Percentiles rank a stretch among this genome's conserved stretches.
Conservation (phyloP, 1,140 invertebrate species). For the Heterodera carotae region DNA sequence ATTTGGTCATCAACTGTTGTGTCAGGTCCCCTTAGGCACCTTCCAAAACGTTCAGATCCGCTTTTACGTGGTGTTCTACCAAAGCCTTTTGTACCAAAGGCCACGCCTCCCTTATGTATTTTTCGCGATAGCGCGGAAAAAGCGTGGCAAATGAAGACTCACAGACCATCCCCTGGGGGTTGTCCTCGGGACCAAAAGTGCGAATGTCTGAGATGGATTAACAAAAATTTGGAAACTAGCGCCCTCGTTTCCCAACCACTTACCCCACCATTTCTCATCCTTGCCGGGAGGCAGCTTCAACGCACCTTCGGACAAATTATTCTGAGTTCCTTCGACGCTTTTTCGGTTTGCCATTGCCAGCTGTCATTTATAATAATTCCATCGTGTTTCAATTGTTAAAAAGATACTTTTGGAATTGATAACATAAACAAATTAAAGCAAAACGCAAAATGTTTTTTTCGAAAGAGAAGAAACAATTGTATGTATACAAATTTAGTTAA, state of each 20-base stretch:
- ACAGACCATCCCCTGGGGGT: conserved; percentile 76
- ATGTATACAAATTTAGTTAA: no score
- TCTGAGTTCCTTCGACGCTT: not conserved
- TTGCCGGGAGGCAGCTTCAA: conserved; percentile 50
- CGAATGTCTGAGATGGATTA: conserved; percentile 75
- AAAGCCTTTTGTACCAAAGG: conserved; percentile 86
- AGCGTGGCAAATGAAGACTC: conserved; percentile 80
- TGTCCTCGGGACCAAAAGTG: conserved; percentile 86
- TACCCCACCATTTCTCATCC: conserved; percentile 68
- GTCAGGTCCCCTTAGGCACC: conserved; percentile 24
- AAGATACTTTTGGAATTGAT: no score
- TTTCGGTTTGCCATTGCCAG: not conserved
- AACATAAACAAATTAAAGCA: no score
- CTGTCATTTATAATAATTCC: no score
- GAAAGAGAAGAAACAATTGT: no score
- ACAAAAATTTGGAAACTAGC: not conserved
- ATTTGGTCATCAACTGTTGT: conserved; percentile 63
- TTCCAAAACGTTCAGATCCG: conserved; percentile 81
- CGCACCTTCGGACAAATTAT: conserved; percentile 11
- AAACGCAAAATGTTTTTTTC: no score
- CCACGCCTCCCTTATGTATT: conserved; percentile 90
- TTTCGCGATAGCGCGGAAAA: conserved; percentile 90
- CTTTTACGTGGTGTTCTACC: conserved; percentile 73
- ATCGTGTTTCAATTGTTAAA: no score
- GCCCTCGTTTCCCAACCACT: not conserved